Conservation (phyloP, 1,140 invertebrate genomes). For the Zaprionus nigranus region DNA sequence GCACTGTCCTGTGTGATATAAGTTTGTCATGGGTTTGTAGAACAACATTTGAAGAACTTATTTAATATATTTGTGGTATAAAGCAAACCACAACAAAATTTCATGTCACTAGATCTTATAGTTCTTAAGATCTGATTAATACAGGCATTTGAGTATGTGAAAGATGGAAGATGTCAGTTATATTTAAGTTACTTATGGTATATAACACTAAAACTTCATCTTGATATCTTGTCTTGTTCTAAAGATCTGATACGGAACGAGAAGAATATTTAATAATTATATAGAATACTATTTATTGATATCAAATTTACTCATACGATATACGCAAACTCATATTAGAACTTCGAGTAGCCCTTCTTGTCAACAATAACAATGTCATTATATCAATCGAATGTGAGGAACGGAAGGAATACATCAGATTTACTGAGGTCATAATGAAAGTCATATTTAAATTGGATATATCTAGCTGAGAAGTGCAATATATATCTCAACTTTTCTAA, state of each 20-base stretch:
- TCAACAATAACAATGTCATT: too few species aligned
- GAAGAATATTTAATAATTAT: too few species aligned
- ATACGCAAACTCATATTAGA: too few species aligned
- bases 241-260: neutral
- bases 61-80: neutral
- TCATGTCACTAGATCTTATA: rapidly evolving
- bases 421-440: too few species aligned
- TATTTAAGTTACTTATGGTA: neutral
- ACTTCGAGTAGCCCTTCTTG: too few species aligned
- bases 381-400: too few species aligned
- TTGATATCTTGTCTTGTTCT: neutral
- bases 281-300: too few species aligned
- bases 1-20: neutral
- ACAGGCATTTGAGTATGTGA: neutral
- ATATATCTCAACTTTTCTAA: too few species aligned
- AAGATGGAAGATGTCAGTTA: neutral
- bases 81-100: neutral
- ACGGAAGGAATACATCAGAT: too few species aligned
- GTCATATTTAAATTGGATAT: too few species aligned
- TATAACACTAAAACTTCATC: neutral
- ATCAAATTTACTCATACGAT: too few species aligned
- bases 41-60: neutral
- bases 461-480: too few species aligned
- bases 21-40: neutral
- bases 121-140: rapidly evolving